These are phyloP conservation scores for Willisornis vidua DNA, from an alignment of 2,113 vertebrate species.

Conservation along the genomic window DNA sequence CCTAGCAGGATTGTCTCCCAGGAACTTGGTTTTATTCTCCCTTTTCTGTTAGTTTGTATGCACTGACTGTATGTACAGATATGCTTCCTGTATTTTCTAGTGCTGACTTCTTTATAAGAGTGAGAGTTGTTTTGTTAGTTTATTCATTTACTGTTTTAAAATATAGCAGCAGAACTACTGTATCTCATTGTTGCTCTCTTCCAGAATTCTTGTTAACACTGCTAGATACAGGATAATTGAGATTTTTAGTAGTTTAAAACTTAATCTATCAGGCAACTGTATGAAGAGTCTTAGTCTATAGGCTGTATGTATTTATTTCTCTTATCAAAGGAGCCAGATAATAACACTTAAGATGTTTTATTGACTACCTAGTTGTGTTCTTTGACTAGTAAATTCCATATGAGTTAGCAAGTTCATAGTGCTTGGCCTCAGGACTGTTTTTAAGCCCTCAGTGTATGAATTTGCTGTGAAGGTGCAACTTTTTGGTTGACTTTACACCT, in stretches of 20 bases:
- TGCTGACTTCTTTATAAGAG: accelerated
- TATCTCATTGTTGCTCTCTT: background rate
- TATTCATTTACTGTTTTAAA: background rate
- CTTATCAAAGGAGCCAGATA: background rate
- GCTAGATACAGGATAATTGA: background rate
- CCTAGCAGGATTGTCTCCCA: background rate
- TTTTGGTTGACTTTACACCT: background rate
- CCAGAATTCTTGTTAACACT: background rate
- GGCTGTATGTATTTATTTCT: background rate
- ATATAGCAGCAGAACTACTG: background rate
- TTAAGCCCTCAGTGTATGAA: background rate
- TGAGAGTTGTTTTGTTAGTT: background rate
- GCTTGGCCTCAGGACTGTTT: background rate
- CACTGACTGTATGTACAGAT: background rate
- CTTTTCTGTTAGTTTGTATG: background rate
- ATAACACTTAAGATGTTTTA: background rate
- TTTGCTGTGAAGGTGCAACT: background rate
- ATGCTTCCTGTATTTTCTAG: background rate
- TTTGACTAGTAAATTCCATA: background rate
- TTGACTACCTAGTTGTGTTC: background rate
- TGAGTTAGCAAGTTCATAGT: background rate
- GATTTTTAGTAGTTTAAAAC: background rate
- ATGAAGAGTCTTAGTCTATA: background rate
- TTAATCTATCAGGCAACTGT: background rate
- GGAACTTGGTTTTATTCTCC: background rate